phyloP scores from a whole-genome alignment of 2,113 vertebrate species.

The Barbus barbus region DNA sequence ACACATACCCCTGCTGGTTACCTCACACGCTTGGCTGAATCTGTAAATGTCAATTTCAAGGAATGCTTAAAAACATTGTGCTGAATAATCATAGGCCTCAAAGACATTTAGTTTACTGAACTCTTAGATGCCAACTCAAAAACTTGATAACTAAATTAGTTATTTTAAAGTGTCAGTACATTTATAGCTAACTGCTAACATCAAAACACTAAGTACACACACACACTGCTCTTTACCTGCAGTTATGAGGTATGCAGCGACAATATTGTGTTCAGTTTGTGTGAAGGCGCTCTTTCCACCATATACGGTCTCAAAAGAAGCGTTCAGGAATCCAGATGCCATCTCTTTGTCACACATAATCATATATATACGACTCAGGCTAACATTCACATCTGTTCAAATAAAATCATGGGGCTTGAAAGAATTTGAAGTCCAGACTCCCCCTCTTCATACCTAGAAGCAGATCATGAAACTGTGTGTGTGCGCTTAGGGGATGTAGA shows the following conservation, averaged over 20 bases:
- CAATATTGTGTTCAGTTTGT: constrained; percentile 88
- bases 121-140: neutral
- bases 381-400: constrained; percentile 4
- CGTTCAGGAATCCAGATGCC: constrained; percentile 65
- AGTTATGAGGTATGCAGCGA: constrained; percentile 75
- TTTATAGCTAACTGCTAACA: neutral
- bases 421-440: constrained; percentile 1
- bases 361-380: neutral
- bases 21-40: neutral
- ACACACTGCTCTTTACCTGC: constrained; percentile 82
- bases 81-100: neutral
- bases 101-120: no score
- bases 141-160: neutral
- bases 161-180: no score
- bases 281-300: constrained; percentile 77
- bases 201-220: neutral
- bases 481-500: neutral
- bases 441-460: neutral
- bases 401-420: neutral
- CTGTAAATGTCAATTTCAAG: constrained; percentile 1
- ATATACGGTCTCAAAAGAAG: constrained; percentile 58
- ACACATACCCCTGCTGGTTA: constrained; percentile 18
- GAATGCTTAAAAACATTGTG: constrained; percentile 5
- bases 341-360: constrained; percentile 58
- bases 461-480: neutral